Evolutionary conservation across 2,113 vertebrate species (phyloP).

Genomic region (Ochotona princeps): DNA sequence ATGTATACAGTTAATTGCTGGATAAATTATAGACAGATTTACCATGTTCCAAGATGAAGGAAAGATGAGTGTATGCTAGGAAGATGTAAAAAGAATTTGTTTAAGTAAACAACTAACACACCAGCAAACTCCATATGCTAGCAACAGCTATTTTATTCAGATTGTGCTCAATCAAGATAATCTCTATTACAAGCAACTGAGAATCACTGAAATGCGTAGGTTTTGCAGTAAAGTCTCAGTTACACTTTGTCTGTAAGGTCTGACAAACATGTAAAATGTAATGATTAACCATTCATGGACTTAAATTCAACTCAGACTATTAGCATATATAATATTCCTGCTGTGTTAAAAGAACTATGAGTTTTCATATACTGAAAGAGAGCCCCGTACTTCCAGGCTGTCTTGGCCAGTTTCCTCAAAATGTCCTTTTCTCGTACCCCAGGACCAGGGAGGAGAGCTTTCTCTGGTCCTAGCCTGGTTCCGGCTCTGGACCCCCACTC

Average conservation of each 20-base stretch:
- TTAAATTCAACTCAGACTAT: neutral
- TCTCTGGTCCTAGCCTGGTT: too few relatives aligned
- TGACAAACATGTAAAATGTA: neutral
- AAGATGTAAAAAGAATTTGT: neutral
- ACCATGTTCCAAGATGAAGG: neutral
- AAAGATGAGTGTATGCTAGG: neutral
- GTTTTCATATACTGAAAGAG: neutral
- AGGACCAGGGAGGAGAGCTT: too few relatives aligned
- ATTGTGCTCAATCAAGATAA: neutral
- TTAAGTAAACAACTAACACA: neutral
- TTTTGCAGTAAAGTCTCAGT: neutral
- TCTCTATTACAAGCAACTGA: neutral
- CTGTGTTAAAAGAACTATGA: neutral
- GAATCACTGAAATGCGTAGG: neutral
- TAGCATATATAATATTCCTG: neutral
- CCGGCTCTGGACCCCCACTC: too few relatives aligned
- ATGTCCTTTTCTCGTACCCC: too few relatives aligned
- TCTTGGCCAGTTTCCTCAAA: neutral
- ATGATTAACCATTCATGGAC: neutral
- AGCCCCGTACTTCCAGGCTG: fast-evolving
- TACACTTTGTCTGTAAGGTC: neutral
- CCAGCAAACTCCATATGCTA: fast-evolving
- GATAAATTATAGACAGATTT: neutral
- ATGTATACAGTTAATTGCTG: neutral
- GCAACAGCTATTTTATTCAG: neutral